Evolutionary conservation across 2,888 invertebrate genomes (phyloP), one percentile per base, ranked within the genome.

Genomic region (Cheilosia soror): DNA sequence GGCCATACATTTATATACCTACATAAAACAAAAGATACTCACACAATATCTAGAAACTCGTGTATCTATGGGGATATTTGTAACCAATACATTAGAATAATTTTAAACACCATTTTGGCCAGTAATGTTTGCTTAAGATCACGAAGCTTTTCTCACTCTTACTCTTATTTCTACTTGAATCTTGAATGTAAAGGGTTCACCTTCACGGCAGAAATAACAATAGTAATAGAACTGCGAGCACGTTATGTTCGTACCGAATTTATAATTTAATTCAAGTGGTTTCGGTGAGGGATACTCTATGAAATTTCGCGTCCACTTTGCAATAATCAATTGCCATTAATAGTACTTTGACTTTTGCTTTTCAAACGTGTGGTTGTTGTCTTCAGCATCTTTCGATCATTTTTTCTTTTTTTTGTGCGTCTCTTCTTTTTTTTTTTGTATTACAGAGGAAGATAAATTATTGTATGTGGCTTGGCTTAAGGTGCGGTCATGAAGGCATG

Each of bases 311-410:
- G 79, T 90, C 90, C 90, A 90, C 90, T 90, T 90, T 89, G 88
- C 88, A 89, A 89, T 90, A 89, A 90, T 90, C 90, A 91, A 90
- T 90, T 90, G 91, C 89, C 90, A 90, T 91, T 90, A 90, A 90
- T 89, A 91, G 91, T 90, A 89, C 90, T 90, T 91, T 90, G 91
- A 91, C 90, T 90, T 88, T 57, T 57, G 40, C 47, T 33, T 58
- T 29, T 75, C 25, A 13, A 47, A 57, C 37, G 49, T 51, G 57
- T 51, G 47, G 47, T 37, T 53, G 47, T 37, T 53, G 11, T 47
- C 33, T 47, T 58, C 65, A 75, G 57, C 47, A 58, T 66, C 62
- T 57, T 58, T 66, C 31, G 31, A 13, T 37, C 20, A 15, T 1
- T 68, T 55, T 51, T 62, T 72, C n/a, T n/a, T 44, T 63, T 62